Evolutionary conservation across 2,888 invertebrate species (phyloP).

Genomic region (Ditylenchus weischeri): DNA sequence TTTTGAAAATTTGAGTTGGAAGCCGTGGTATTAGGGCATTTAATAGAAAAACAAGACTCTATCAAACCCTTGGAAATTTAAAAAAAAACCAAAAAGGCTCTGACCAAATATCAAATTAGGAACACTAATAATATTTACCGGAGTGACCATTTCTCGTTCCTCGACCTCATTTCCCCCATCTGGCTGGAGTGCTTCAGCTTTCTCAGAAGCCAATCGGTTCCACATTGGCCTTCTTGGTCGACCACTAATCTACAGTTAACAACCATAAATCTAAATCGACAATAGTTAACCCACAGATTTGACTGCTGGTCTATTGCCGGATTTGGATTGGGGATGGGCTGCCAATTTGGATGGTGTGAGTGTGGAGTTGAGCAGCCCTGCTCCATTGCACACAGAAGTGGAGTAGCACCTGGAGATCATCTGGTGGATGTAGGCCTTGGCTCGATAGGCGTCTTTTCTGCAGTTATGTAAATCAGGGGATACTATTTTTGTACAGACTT

Average conservation of each 20-base stretch:
- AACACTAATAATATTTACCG: constrained; percentile 11
- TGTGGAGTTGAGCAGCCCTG: constrained; percentile 51
- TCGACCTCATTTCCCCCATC: constrained; percentile 14
- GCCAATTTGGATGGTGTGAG: constrained; percentile 30
- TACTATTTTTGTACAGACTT: too few relatives aligned
- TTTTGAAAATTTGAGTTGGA: too few relatives aligned
- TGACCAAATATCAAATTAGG: too few relatives aligned
- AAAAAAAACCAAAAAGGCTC: too few relatives aligned
- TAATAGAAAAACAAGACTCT: too few relatives aligned
- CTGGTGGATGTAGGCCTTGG: constrained; percentile 57
- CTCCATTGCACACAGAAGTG: constrained; percentile 53
- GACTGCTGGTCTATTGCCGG: neutral
- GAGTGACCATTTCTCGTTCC: constrained; percentile 11
- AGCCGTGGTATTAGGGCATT: too few relatives aligned
- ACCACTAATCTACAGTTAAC: neutral
- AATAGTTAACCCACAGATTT: constrained; percentile 1
- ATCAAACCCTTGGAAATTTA: too few relatives aligned
- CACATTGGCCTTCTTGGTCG: neutral
- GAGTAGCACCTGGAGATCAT: constrained; percentile 57
- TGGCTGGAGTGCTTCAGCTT: constrained; percentile 19
- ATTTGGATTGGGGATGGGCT: constrained; percentile 1
- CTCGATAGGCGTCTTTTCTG: constrained; percentile 54
- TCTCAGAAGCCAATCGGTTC: constrained; percentile 9
- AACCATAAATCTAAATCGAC: neutral
- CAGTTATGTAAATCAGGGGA: too few relatives aligned